phyloP scores from a whole-genome alignment of 2,888 invertebrate genomes.

The Synergus gifuensis region DNA sequence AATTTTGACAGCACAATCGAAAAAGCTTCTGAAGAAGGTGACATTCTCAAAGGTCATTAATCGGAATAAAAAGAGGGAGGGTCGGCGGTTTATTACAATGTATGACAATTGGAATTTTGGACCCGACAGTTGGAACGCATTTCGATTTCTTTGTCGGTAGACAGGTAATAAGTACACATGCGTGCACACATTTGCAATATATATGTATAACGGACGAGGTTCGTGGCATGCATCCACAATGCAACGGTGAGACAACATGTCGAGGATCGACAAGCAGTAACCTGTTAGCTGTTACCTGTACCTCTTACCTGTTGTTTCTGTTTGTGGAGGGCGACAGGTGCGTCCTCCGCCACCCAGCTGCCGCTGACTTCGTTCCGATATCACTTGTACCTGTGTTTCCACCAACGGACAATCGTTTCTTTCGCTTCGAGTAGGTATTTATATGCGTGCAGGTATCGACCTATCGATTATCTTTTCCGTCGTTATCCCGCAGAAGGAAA shows the following conservation, averaged over 20 bases:
- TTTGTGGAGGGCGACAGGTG: conserved; percentile 74
- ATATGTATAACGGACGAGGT: conserved; percentile 57
- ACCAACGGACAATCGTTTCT: conserved; percentile 51
- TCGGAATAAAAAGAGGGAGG: not conserved
- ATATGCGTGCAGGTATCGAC: conserved; percentile 43
- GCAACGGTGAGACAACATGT: conserved; percentile 56
- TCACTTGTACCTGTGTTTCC: conserved; percentile 62
- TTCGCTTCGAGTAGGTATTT: conserved; percentile 41
- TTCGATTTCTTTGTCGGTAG: conserved; percentile 57
- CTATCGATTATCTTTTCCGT: conserved; percentile 56
- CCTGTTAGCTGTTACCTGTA: conserved; percentile 57
- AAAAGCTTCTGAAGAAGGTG: not conserved
- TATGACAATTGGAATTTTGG: conserved; percentile 51
- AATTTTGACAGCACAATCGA: not conserved
- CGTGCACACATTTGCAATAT: conserved; percentile 51
- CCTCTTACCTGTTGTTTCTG: conserved; percentile 71
- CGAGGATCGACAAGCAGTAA: conserved; percentile 58
- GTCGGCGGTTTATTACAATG: conserved; percentile 18
- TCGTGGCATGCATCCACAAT: conserved; percentile 59
- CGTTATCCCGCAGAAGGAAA: conserved; percentile 49
- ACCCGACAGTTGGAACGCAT: conserved; percentile 59
- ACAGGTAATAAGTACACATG: conserved; percentile 46
- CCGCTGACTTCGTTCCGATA: conserved; percentile 70
- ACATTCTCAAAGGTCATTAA: not conserved
- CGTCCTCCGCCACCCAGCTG: conserved; percentile 73